Evolutionary conservation across 2,888 invertebrate genomes (phyloP), one percentile per base, ranked within the genome.

Genomic region (Rotaria magnacalcarata): DNA sequence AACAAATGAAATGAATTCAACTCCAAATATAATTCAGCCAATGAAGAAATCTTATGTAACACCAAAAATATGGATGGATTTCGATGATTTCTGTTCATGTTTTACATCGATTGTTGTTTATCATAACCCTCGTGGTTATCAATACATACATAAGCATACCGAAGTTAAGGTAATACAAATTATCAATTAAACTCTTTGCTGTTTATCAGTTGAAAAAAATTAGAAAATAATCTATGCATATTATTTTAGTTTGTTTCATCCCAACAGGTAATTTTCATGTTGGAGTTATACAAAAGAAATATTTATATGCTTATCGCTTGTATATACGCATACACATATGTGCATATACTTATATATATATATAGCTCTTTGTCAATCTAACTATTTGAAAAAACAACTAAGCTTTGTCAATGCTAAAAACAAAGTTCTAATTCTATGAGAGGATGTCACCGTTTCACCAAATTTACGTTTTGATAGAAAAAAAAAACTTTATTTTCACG

Each of bases 41-140:
- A 19, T 16, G 47, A 85, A 84, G 74, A 47, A 85, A 60, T n/a
- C 52, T 24, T 56, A 85, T 52, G 41, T n/a, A 67, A 27, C 84
- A 87, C 89, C 89, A 41, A 87, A 89, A 84, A 88, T 89, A n/a
- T 91, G 91, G 91, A 90, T 91, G 88, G 91, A 91, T 87, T 91
- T 90, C 88, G 90, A 90, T 21, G 88, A 89, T 86, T 90, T 91
- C 88, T 89, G 89, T 88, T 89, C 89, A 88, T 91, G 91, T 87
- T 91, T 91, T 88, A 90, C 90, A 91, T 91, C 88, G 88, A 87
- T 91, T 87, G 89, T 90, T 87, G 89, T 91, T 85, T 91, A 89
- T 88, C 91, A 91, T 89, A 91, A 91, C 88, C 89, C 90, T 14
- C 88, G 88, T 75, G 90, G 90, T 16, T 91, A 91, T 87, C 89